Evolutionary conservation across 1,140 invertebrate species (phyloP).

Genomic region (Ceratitis capitata): DNA sequence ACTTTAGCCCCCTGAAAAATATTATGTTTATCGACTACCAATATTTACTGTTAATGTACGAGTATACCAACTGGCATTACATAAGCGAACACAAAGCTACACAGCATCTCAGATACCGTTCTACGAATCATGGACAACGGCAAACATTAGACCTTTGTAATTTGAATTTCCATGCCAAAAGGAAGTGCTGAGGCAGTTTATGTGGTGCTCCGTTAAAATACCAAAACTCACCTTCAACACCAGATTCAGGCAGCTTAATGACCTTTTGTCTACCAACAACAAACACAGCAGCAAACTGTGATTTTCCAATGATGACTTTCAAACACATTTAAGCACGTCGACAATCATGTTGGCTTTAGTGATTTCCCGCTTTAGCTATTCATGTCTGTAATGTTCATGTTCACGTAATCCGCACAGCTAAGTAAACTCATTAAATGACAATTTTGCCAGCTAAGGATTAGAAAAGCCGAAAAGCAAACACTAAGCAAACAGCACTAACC

Average conservation of each 20-base stretch:
- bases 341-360: not conserved
- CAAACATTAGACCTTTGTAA: not conserved
- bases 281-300: too few species aligned
- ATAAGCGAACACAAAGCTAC: too few species aligned
- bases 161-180: not conserved
- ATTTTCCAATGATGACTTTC: slow-evolving; percentile 13
- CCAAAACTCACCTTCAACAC: not conserved
- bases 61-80: too few species aligned
- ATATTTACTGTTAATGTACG: too few species aligned
- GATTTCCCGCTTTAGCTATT: not conserved
- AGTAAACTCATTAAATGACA: slow-evolving; percentile 37
- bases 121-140: not conserved
- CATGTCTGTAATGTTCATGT: not conserved
- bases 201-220: not conserved
- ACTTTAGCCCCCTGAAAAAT: too few species aligned
- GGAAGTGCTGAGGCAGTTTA: not conserved
- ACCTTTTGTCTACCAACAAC: slow-evolving; percentile 9
- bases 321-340: not conserved
- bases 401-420: slow-evolving; percentile 23
- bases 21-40: too few species aligned
- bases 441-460: slow-evolving; percentile 21
- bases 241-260: not conserved
- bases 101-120: too few species aligned
- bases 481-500: not conserved
- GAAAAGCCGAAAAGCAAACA: slow-evolving; percentile 14